Conservation (phyloP, 1,140 invertebrate genomes). For the Apocrypta bakeri region DNA sequence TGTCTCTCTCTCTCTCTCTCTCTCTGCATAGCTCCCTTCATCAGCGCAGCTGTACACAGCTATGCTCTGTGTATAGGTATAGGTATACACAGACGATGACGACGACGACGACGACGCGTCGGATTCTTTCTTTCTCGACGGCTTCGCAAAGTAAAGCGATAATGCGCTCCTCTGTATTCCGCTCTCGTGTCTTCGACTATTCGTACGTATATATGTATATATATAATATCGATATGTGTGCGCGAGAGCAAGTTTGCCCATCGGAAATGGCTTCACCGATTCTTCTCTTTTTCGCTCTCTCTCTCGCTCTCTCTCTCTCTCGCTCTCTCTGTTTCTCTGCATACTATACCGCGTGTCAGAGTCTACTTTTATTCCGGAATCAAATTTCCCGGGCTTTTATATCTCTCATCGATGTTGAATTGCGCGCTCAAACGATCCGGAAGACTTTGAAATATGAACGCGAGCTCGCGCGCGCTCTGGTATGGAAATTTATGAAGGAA, state of each 20-base stretch:
- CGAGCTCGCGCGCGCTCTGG: neutral
- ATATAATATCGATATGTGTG: slow-evolving; percentile 71
- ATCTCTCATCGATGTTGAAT: neutral
- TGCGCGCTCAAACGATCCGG: slow-evolving; percentile 60
- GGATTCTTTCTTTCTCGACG: neutral
- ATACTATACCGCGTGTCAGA: slow-evolving; percentile 51
- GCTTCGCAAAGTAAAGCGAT: slow-evolving; percentile 55
- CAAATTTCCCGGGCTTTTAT: slow-evolving; percentile 66
- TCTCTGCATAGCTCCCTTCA: slow-evolving; percentile 1
- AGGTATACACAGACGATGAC: neutral
- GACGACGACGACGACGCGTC: neutral
- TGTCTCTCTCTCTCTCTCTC: slow-evolving; percentile 57
- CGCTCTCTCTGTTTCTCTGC: neutral
- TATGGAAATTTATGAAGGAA: slow-evolving; percentile 43
- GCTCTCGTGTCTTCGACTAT: slow-evolving; percentile 65
- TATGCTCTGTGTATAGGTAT: neutral
- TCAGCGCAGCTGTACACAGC: neutral
- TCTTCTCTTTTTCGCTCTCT: slow-evolving; percentile 68
- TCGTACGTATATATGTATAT: slow-evolving; percentile 46
- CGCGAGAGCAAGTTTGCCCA: slow-evolving; percentile 52
- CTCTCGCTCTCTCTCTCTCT: neutral
- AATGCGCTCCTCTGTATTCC: slow-evolving; percentile 72
- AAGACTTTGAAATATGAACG: slow-evolving; percentile 59
- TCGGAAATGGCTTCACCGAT: slow-evolving; percentile 75
- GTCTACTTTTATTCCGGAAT: slow-evolving; percentile 74